Evolutionary conservation across 1,140 invertebrate species (phyloP).

Genomic region (Procambarus virginalis): DNA sequence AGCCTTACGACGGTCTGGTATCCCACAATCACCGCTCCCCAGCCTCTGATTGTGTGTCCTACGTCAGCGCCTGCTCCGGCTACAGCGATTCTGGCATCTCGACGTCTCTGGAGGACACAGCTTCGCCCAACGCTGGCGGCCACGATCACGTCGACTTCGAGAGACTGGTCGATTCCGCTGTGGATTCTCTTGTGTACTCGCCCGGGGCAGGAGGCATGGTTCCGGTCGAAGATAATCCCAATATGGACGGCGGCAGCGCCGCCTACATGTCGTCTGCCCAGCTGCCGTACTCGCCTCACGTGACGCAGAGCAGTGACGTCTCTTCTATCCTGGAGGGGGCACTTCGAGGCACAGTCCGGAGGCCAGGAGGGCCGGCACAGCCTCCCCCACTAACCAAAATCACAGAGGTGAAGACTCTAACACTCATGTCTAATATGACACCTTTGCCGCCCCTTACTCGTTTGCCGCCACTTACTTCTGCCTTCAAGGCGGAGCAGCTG

Average conservation of each 20-base stretch:
- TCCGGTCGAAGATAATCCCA: slow-evolving; percentile 25
- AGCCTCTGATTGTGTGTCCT: slow-evolving; percentile 69
- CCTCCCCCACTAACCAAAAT: slow-evolving; percentile 30
- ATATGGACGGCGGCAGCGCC: slow-evolving; percentile 26
- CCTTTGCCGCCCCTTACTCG: slow-evolving; percentile 66
- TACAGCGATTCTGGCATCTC: slow-evolving; percentile 70
- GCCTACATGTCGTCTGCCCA: slow-evolving; percentile 28
- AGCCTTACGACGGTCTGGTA: slow-evolving; percentile 68
- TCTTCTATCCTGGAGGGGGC: slow-evolving; percentile 70
- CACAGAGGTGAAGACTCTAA: slow-evolving; percentile 62
- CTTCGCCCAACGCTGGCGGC: slow-evolving; percentile 55
- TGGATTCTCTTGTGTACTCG: slow-evolving; percentile 66
- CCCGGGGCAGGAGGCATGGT: slow-evolving; percentile 46
- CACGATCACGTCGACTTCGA: slow-evolving; percentile 66
- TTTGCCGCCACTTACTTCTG: slow-evolving; percentile 66
- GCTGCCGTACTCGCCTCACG: slow-evolving; percentile 50
- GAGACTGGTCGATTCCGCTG: slow-evolving; percentile 63
- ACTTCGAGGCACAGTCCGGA: slow-evolving; percentile 68
- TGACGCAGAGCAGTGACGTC: slow-evolving; percentile 64
- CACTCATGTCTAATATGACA: slow-evolving; percentile 68
- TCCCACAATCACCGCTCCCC: slow-evolving; percentile 69
- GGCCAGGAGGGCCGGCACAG: slow-evolving; percentile 49
- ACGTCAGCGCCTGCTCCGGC: slow-evolving; percentile 65
- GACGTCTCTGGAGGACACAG: slow-evolving; percentile 66
- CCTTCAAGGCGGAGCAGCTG: slow-evolving; percentile 68